phyloP scores from a whole-genome alignment of 2,888 invertebrate genomes.

The Schizaphis graminum region DNA sequence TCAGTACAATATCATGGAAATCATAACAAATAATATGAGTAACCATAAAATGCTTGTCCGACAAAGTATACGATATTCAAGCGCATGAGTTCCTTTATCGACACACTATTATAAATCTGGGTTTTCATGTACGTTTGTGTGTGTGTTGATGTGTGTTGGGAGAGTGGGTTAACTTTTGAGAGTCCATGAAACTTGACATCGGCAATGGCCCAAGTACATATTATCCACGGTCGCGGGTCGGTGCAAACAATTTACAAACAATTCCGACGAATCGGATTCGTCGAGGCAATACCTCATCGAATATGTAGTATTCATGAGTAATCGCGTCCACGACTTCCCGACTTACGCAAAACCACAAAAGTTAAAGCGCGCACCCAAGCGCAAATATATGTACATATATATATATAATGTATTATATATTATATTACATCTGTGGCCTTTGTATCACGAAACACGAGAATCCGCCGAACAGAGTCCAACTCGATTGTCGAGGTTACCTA shows the following conservation, averaged over 20 bases:
- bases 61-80: too few species aligned
- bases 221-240: not conserved
- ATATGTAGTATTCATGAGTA: slow-evolving; percentile 22
- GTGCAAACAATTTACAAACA: slow-evolving; percentile 46
- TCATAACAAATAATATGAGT: not conserved
- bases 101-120: not conserved
- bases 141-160: not conserved
- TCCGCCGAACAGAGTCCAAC: not conserved
- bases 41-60: too few species aligned
- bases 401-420: not conserved
- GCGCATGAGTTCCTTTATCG: not conserved
- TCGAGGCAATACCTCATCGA: slow-evolving; percentile 35
- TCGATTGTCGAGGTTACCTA: not conserved
- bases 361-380: not conserved
- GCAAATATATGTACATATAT: not conserved
- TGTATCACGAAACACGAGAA: slow-evolving; percentile 14
- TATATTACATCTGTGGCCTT: not conserved
- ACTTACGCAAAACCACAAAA: slow-evolving; percentile 25
- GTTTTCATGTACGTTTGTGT: not conserved
- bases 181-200: slow-evolving; percentile 13
- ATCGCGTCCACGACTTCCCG: not conserved
- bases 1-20: not conserved
- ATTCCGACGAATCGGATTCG: slow-evolving; percentile 31
- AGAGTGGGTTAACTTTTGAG: not conserved
- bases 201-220: not conserved